Evolutionary conservation across 1,140 invertebrate species (phyloP), one percentile per base, ranked within the genome.

Genomic region (Theocolax elegans): DNA sequence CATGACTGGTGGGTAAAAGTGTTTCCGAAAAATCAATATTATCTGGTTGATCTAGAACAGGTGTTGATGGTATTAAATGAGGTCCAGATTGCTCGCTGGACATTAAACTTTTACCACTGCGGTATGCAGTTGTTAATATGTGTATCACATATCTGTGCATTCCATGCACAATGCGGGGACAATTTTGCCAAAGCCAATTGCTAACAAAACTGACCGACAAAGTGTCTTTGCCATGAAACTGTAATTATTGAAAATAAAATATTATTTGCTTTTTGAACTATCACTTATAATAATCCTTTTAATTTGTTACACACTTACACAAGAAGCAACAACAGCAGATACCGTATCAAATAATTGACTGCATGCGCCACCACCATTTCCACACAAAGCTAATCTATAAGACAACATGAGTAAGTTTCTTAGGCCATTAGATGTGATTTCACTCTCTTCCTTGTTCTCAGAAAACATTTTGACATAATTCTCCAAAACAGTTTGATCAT

Each of bases 71-170:
- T 76, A 92, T 91, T 44, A 93, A 83, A 72, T 79, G 71, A 65
- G 81, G 75, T 66, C 80, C 80, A 3, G 82, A 78, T 69, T 85
- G 81, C 21, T 79, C 79, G 58, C 77, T 80, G 0, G 81, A 84
- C 65, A 85, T 64, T 35, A 86, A 75, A 23, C 82, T 85, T 72
- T 89, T 88, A 69, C 92, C 85, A 68, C 89, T 89, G 46, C 92
- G 88, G 84, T 92, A 93, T 1, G 90, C 90, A 9, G 92, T 95
- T 27, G 92, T 92, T 25, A 96, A 81, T 60, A 91, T 89, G 79
- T 95, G 93, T 10, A 94, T 89, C 64, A 92, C 89, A 67, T 88
- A 93, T 80, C 92, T 90, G 81, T 96, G 94, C n/a, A 95, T 85
- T 1, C 92, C 90, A 17, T 91, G 84, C 12, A 95, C 87, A 17